Evolutionary conservation across 2,888 invertebrate species (phyloP).

Genomic region (Phalera bucephala): DNA sequence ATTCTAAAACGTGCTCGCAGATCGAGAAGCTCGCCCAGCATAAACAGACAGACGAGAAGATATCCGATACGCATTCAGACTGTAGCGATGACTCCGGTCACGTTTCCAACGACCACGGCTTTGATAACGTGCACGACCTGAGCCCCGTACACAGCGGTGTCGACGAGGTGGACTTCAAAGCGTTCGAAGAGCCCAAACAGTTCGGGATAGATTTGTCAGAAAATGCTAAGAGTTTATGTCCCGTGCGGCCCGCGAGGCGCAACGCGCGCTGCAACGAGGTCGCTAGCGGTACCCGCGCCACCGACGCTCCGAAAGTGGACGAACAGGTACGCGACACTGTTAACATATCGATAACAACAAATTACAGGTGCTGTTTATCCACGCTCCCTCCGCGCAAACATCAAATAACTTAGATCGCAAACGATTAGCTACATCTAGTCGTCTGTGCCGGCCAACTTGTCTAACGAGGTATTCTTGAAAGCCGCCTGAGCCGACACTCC

Average conservation of each 20-base stretch:
- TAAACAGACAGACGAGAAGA: conserved; percentile 74
- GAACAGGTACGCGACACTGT: conserved; percentile 80
- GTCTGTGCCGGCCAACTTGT: conserved; percentile 39
- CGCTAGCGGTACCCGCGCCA: conserved; percentile 79
- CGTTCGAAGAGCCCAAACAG: conserved; percentile 61
- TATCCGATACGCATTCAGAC: conserved; percentile 85
- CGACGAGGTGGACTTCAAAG: conserved; percentile 70
- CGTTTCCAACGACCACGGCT: conserved; percentile 86
- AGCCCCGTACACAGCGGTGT: conserved; percentile 46
- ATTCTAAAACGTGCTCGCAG: conserved; percentile 66
- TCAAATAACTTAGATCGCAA: conserved; percentile 48
- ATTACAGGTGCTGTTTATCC: conserved; percentile 66
- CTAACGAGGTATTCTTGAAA: conserved; percentile 51
- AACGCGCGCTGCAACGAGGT: conserved; percentile 76
- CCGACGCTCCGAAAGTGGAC: conserved; percentile 78
- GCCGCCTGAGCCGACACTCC: conserved; percentile 40
- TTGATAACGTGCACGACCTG: conserved; percentile 60
- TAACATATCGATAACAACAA: conserved; percentile 76
- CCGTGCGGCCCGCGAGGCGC: conserved; percentile 74
- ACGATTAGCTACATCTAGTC: conserved; percentile 41
- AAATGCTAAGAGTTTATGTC: conserved; percentile 68
- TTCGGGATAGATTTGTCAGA: conserved; percentile 67
- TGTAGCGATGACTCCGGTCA: conserved; percentile 92
- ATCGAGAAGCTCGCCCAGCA: conserved; percentile 59
- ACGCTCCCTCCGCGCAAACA: conserved; percentile 39